These are phyloP conservation scores for Teleiodes luculella DNA, from an alignment of 2,888 invertebrate genomes.

Conservation along the genomic window DNA sequence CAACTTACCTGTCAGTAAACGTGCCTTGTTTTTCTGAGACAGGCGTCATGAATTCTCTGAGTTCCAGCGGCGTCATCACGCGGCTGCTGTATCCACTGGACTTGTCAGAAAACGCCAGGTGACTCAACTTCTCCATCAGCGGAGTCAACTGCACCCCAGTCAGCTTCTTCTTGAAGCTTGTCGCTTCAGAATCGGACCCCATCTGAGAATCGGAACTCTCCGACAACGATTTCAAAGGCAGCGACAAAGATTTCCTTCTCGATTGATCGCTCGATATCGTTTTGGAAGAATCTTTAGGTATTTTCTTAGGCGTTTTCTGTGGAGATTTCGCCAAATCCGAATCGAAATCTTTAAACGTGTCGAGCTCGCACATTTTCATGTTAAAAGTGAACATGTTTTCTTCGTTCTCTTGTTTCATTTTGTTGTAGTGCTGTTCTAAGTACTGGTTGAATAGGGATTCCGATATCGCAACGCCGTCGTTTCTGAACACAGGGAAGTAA, in stretches of 20 bases:
- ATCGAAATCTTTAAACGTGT: conserved; percentile 72
- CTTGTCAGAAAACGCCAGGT: conserved; percentile 83
- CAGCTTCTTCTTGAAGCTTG: conserved; percentile 73
- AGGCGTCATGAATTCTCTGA: conserved; percentile 66
- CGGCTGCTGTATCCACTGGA: conserved; percentile 84
- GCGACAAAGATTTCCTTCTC: conserved; percentile 79
- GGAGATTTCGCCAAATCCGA: conserved; percentile 64
- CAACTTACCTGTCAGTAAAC: conserved; percentile 53
- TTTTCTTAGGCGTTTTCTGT: conserved; percentile 64
- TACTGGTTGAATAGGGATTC: conserved; percentile 84
- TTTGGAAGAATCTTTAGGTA: conserved; percentile 53
- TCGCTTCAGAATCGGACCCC: conserved; percentile 50
- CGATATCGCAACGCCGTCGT: conserved; percentile 85
- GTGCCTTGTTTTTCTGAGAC: conserved; percentile 58
- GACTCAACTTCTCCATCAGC: conserved; percentile 88
- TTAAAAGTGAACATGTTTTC: conserved; percentile 66
- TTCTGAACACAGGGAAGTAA: conserved; percentile 85
- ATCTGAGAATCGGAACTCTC: conserved; percentile 60
- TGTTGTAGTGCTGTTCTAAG: conserved; percentile 81
- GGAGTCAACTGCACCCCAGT: conserved; percentile 87
- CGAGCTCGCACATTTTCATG: conserved; percentile 56
- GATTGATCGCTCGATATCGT: conserved; percentile 56
- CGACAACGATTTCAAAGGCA: conserved; percentile 85
- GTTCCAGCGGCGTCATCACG: conserved; percentile 81
- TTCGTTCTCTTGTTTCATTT: conserved; percentile 68